Evolutionary conservation across 2,113 vertebrate species (phyloP), one percentile per base, ranked within the genome.

Genomic region (Scopus umbretta): DNA sequence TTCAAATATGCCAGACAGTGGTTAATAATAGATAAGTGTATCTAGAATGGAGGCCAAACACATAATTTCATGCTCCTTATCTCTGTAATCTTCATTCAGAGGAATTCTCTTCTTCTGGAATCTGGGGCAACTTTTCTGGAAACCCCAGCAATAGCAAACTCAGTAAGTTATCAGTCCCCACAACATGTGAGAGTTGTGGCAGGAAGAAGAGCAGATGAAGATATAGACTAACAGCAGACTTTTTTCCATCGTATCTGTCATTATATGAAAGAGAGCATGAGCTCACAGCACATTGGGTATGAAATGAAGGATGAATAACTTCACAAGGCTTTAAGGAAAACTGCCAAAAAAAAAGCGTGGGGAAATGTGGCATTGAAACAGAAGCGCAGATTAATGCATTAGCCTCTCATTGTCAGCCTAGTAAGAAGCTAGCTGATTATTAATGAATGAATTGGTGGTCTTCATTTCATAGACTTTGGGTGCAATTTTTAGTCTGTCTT

Each of bases 31-130:
- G 94, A 93, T 94, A 96, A 96, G 45, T 11, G 6, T 88, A 95
- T 55, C 53, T 63, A 87, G 67, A 94, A 88, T 43, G 74, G 86
- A 67, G 34, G 84, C 56, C 84, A 95, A 96, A 80, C 74, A 86
- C 62, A 92, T 50, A 16, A 80, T 88, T 94, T 89, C 50, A 73
- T 91, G 79, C 23, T 96, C 58, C 47, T 96, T 92, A 96, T 94
- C 93, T 92, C 84, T 91, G 62, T 92, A 93, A 95, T 96, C 87
- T 92, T 80, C 34, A 92, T 66, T 96, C 66, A 90, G 92, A 90
- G 89, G 87, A 91, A 97, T 96, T 94, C 45, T 91, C 89, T 80
- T 89, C 78, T 94, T 95, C 66, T 94, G 94, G 74, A 95, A 96
- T 95, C 68, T 74, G 78, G 13, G 71, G 55, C 55, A 83, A 91